These are phyloP conservation scores for Conistra vaccinii DNA, from an alignment of 2,888 invertebrate genomes.

Conservation along the genomic window DNA sequence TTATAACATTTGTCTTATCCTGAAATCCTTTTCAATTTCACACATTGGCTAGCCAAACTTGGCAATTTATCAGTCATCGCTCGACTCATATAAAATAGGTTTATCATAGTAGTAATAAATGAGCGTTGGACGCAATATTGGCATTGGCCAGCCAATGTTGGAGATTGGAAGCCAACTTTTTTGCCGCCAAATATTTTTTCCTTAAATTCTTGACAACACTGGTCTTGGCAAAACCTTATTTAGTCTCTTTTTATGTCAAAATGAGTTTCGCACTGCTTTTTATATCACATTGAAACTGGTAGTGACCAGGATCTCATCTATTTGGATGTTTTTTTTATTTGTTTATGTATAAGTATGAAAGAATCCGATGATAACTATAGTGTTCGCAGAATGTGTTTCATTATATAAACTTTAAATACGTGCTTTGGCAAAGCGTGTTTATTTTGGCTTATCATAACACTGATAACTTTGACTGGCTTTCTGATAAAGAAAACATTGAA, in stretches of 20 bases:
- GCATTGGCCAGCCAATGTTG: conserved; percentile 31
- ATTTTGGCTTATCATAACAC: conserved; percentile 15
- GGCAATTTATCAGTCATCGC: neutral
- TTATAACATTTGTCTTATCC: conserved; percentile 25
- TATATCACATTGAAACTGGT: conserved; percentile 62
- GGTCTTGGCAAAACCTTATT: conserved; percentile 45
- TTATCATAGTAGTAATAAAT: conserved; percentile 45
- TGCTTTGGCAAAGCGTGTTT: conserved; percentile 68
- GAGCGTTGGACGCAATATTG: conserved; percentile 30
- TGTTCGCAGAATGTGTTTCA: conserved; percentile 63
- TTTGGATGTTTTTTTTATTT: conserved; percentile 57
- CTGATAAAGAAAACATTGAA: conserved; percentile 8
- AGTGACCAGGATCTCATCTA: conserved; percentile 64
- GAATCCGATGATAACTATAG: conserved; percentile 40
- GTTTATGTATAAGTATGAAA: conserved; percentile 55
- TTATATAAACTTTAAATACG: conserved; percentile 43
- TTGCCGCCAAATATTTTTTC: neutral
- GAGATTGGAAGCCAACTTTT: neutral
- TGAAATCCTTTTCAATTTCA: conserved; percentile 1
- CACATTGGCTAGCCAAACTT: conserved; percentile 21
- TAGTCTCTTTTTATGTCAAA: conserved; percentile 32
- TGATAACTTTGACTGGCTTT: conserved; percentile 2
- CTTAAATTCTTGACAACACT: conserved; percentile 58
- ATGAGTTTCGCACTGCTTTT: conserved; percentile 51
- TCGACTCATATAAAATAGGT: conserved; percentile 49